Evolutionary conservation across 2,113 vertebrate genomes (phyloP), one percentile per base, ranked within the genome.

Genomic region (Vulpes vulpes): DNA sequence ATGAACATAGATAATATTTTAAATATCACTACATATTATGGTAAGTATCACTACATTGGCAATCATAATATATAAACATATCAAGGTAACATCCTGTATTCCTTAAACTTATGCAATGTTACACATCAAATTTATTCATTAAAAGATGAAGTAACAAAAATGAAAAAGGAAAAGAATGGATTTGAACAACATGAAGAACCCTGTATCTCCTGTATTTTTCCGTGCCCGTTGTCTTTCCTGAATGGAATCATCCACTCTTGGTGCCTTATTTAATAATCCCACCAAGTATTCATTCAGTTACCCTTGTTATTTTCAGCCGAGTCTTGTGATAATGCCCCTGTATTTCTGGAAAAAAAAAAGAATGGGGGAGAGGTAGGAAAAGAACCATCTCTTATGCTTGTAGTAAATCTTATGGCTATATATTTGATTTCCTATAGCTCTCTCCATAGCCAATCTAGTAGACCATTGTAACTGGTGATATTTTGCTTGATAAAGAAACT

Each of bases 291-390:
- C 35, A 14, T 32, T 82, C 43, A 71, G 19, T 55, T 27, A 4
- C 30, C 38, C 38, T 81, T 94, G 49, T 95, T 17, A 43, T 81
- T 95, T 84, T 94, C 16, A 30, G 8, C 15, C 51, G 23, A 87
- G 51, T 22, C 53, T 95, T 90, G 19, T 60, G 51, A 94, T n/a
- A 25, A 94, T 81, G 17, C 1, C 15, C 65, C 11, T 67, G 0
- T 57, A 53, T 87, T 88, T 89, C 30, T 60, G 53, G 0, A 16
- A 35, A 22, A 91, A 57, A n/a, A 7, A 64, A 27, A 60, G 23
- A 82, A 64, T 11, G 15, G 16, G 32, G 35, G 20, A 79, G 22
- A 92, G 38, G 8, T 60, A 76, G 57, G 87, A 73, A 93, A 94
- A 87, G 14, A 25, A 51, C 32, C 4, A 3, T 73, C 14, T 74